Evolutionary conservation across 2,888 invertebrate genomes (phyloP), one percentile per base, ranked within the genome.

Genomic region (Flexamia atlantica): DNA sequence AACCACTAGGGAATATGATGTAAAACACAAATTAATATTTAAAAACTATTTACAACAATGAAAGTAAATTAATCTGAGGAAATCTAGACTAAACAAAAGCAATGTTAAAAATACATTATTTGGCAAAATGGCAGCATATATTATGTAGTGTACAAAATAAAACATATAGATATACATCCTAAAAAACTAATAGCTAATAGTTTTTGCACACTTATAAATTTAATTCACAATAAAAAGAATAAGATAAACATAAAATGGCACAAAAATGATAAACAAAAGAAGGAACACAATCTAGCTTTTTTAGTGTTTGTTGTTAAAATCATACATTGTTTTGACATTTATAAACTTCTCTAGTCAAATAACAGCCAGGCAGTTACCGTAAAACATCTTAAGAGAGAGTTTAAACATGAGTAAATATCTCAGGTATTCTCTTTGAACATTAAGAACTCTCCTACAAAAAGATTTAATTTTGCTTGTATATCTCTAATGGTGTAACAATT

Each of bases 1-100:
- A 23, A 40, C 40, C 2, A 40, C 72, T 72, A 72, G 30, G 32
- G 30, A 28, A 57, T 57, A 79, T 53, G 10, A 32, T 76, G 30
- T 79, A 79, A 79, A 50, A 50, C 79, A 79, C 79, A 20, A 20
- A 76, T 50, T 76, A 42, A 50, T 57, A 79, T n/a, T 20, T 57
- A 57, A 28, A 64, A 50, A 79, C 79, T 79, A 79, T 79, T 17
- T 79, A 79, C 57, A 79, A 57, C 3, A 20, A 23, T 72, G 14
- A 70, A 70, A 70, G 40, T 14, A 68, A 70, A 20, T 32, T 0
- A 70, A 40, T 36, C 3, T 68, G 17, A 12, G 5, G 28, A 64
- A 28, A 30, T 64, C 30, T 30, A 64, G 12, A 28, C 64, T 64
- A 64, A 64, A 68, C 32, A 68, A 68, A 68, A 68, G 14, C 17